Evolutionary conservation across 2,888 invertebrate species (phyloP), one percentile per base, ranked within the genome.

Genomic region (Pomacea canaliculata): DNA sequence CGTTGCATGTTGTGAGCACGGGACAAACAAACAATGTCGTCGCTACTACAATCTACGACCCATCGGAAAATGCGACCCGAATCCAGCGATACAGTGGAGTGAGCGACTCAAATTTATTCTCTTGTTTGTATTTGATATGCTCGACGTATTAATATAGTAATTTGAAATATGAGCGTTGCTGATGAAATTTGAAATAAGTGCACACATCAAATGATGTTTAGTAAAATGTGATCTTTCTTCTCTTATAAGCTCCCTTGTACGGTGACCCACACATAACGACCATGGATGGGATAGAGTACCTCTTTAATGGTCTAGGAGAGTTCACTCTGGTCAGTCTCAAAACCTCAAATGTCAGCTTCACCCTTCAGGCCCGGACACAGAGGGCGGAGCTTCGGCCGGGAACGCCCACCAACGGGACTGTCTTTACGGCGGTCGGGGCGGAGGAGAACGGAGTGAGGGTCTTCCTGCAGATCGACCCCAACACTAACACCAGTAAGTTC

Each of bases 181-280:
- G 23, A 23, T 23, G 23, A 23, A 23, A 23, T 23, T 23, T 23
- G 23, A 23, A 23, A 23, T 23, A 23, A 23, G 23, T 23, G 0
- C 23, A 23, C 0, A 23, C 23, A 23, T 23, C 23, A 23, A 23
- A 12, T 12, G 27, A 19, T 48, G 12, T 19, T 46, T 19, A 23
- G 23, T 23, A 23, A 23, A 23, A 23, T 23, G 23, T 23, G 23
- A 23, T 23, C 23, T 23, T 23, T 23, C 23, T 23, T 23, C 0
- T 23, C 23, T 23, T 23, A 23, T 23, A 23, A 27, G 37, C 80
- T 63, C 37, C 76, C 49, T 27, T 73, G 7, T 79, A 68, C 66
- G 83, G 83, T 27, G 83, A 83, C 66, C 83, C 83, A 10, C 83
- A 83, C 65, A 77, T 83, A 18, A 71, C 51, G 9, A 81, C 82